Evolutionary conservation across 1,140 invertebrate genomes (phyloP).

Genomic region (Pseudomyrmex pallidus): DNA sequence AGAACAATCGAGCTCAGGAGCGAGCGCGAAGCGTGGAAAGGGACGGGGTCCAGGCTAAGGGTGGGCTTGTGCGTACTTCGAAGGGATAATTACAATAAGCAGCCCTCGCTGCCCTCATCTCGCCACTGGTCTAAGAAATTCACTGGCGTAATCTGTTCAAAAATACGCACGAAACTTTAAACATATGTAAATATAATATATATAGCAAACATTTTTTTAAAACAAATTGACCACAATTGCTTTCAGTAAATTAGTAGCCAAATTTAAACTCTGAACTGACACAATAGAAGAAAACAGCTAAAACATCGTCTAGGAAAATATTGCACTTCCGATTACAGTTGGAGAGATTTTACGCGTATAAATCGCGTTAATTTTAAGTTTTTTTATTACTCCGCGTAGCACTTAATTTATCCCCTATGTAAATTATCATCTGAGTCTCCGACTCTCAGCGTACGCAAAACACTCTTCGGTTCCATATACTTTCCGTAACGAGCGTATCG

Average conservation of each 20-base stretch:
- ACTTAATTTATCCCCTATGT: conserved; percentile 57
- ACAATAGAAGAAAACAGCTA: not conserved
- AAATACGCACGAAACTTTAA: conserved; percentile 8
- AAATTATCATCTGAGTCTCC: conserved; percentile 61
- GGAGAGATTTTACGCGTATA: conserved; percentile 6
- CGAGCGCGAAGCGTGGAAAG: conserved; percentile 59
- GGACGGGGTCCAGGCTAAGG: conserved; percentile 63
- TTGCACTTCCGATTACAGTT: not conserved
- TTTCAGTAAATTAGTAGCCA: not conserved
- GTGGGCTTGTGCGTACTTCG: conserved; percentile 66
- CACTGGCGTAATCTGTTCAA: conserved; percentile 66
- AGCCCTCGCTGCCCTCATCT: conserved; percentile 71
- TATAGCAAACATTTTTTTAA: not conserved
- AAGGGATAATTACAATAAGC: conserved; percentile 77
- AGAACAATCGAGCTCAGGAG: conserved; percentile 75
- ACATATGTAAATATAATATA: not conserved
- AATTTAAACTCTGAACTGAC: not conserved
- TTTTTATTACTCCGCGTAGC: conserved; percentile 48
- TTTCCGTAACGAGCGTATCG: conserved; percentile 73
- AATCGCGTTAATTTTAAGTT: conserved; percentile 21
- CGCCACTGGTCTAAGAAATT: conserved; percentile 72
- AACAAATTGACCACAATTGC: not conserved
- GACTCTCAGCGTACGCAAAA: conserved; percentile 66
- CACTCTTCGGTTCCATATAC: conserved; percentile 64
- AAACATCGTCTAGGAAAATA: conserved; percentile 11